phyloP scores from a whole-genome alignment of 1,140 invertebrate genomes.

The Drosophila truncata region DNA sequence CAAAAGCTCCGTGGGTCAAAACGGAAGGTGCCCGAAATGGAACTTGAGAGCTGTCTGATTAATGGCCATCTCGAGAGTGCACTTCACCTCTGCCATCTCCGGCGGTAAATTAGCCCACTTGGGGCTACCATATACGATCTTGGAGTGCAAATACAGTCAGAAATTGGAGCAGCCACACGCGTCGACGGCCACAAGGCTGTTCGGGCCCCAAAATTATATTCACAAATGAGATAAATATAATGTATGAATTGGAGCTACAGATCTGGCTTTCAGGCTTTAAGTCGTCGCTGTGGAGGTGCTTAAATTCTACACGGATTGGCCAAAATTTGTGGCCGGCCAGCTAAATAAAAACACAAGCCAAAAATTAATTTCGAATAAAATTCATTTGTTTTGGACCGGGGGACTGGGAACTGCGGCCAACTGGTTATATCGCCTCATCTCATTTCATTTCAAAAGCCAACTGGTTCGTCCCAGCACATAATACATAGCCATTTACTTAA shows the following conservation, averaged over 20 bases:
- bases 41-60: constrained; percentile 60
- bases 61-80: constrained; percentile 62
- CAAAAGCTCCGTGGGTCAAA: constrained; percentile 40
- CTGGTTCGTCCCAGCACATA: constrained; percentile 62
- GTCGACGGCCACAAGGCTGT: constrained; percentile 71
- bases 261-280: constrained; percentile 56
- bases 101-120: constrained; percentile 70
- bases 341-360: constrained; percentile 64
- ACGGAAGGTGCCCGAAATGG: constrained; percentile 60
- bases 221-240: constrained; percentile 40
- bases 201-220: constrained; percentile 55
- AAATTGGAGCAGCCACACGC: constrained; percentile 79
- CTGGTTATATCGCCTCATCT: constrained; percentile 62
- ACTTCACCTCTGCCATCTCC: constrained; percentile 50
- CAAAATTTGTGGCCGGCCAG: constrained; percentile 54
- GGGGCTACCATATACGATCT: constrained; percentile 11
- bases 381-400: constrained; percentile 41
- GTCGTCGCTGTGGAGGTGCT: constrained; percentile 23
- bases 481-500: constrained; percentile 61
- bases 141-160: constrained; percentile 61
- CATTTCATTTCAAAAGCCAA: constrained; percentile 60
- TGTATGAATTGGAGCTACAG: constrained; percentile 59
- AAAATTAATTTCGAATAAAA: constrained; percentile 73
- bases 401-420: constrained; percentile 42
- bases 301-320: constrained; percentile 68